These are phyloP conservation scores for Acanthococcus lagerstroemiae DNA, from an alignment of 2,888 invertebrate species.

Conservation along the genomic window DNA sequence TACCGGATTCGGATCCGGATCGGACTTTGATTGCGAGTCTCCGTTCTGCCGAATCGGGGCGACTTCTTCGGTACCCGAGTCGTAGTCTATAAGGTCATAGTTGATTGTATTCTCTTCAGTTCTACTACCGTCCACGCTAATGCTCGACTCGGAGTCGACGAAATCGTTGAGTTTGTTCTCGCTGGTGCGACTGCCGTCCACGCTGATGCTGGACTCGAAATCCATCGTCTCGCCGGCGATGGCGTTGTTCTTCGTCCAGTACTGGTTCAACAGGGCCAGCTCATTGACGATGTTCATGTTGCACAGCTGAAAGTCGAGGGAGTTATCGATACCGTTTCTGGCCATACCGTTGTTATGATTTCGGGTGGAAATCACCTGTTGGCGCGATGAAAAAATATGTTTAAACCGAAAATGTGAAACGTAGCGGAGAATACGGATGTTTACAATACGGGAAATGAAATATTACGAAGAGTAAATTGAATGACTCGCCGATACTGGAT, in stretches of 20 bases:
- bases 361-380: constrained; percentile 4
- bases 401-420: neutral
- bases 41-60: neutral
- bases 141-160: constrained; percentile 14
- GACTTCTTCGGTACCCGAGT: neutral
- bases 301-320: constrained; percentile 10
- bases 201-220: constrained; percentile 19
- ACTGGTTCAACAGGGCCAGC: constrained; percentile 20
- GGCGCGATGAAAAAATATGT: neutral
- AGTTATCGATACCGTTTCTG: neutral
- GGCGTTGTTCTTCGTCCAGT: constrained; percentile 18
- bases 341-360: neutral
- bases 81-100: constrained; percentile 18
- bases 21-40: neutral
- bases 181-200: constrained; percentile 20
- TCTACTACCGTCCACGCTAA: constrained; percentile 14
- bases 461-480: neutral
- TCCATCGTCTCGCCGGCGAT: constrained; percentile 3
- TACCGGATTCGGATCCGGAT: too few species aligned
- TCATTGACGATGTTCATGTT: constrained; percentile 23
- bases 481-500: neutral
- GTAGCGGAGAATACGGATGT: too few species aligned
- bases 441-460: too few species aligned
- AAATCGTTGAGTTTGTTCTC: constrained; percentile 24
- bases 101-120: constrained; percentile 9